Conservation (phyloP, 2,888 invertebrate genomes). For the Tribolium freemani region DNA sequence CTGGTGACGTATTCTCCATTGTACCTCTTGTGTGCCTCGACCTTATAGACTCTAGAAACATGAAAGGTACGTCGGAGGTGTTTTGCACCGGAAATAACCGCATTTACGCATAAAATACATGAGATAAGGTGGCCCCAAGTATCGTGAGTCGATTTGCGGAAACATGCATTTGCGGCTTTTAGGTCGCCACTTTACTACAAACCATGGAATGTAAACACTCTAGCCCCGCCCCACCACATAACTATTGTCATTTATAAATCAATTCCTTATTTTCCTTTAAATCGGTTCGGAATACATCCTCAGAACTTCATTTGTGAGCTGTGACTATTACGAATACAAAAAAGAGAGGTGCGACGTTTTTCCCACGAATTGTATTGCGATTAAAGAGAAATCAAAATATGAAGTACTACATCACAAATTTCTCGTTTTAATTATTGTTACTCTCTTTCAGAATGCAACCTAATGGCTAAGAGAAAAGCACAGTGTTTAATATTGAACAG, state of each 20-base stretch:
- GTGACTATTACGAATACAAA: no score
- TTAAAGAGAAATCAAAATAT: neutral
- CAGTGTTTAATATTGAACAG: slow-evolving; percentile 43
- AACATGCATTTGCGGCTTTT: slow-evolving; percentile 39
- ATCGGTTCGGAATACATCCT: neutral
- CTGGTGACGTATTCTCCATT: slow-evolving; percentile 69
- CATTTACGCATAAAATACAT: slow-evolving; percentile 1
- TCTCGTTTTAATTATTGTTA: no score
- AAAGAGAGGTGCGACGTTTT: no score
- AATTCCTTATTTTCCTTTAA: slow-evolving; percentile 50
- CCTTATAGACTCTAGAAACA: slow-evolving; percentile 60
- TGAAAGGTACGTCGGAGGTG: slow-evolving; percentile 60
- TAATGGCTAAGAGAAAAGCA: slow-evolving; percentile 56
- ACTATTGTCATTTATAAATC: slow-evolving; percentile 60
- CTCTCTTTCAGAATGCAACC: slow-evolving; percentile 56
- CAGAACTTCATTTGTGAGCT: no score
- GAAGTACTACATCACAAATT: no score
- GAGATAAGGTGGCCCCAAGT: neutral
- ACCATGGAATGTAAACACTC: slow-evolving; percentile 66
- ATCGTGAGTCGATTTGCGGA: neutral
- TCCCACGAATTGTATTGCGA: neutral
- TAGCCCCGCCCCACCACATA: slow-evolving; percentile 67
- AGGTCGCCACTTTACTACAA: slow-evolving; percentile 49
- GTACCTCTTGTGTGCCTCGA: slow-evolving; percentile 65
- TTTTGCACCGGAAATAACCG: neutral